Base-by-base conservation (phyloP, 1,140 invertebrate species). In the Sycophaga agraensis region DNA sequence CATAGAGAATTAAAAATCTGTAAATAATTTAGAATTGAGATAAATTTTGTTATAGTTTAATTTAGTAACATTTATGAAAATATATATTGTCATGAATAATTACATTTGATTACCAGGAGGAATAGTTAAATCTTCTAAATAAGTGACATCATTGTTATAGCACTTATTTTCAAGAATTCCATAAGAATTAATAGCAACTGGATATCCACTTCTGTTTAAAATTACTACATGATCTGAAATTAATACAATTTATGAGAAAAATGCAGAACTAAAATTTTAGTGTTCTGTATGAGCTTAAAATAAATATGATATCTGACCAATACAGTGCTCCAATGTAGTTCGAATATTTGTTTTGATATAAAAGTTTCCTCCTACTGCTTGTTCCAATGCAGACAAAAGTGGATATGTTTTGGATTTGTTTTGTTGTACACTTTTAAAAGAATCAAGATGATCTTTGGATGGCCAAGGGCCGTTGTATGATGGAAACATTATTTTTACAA, bases 181-280 rank as follows among this genome's bases (percentile, higher is more conserved):
- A 43, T 63, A 48, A 9, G 31, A 63, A 63, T 81, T 75, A 35
- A 83, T 70, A 31, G 78, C 73, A 24, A 84, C 65, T 14, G 83
- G 77, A 68, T 75, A 82, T 21, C 83, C 82, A 57, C 80, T 80
- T 65, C 82, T 46, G 19, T 61, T 61, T 12, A 55, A 9, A 53
- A 84, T 67, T 26, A 85, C 63, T 9, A 76, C 69, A 65, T 84
- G 77, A 77, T 86, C 84, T 85, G 58, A 64, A 80, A 78, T 50
- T 65, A n/a, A 37, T 37, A 51, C 4, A 21, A 42, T 17, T 26
- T 1, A 54, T 26, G 5, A 26, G 3, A 45, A 12, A 24, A 42
- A n/a, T n/a, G n/a, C 7, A 24, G 11, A 4, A 40, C 5, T 21
- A 8, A 26, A 28, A 17, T 4, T 48, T 12, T 16, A 28, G 9